These are phyloP conservation scores for Acleris holmiana DNA, from an alignment of 2,888 invertebrate genomes.

Conservation along the genomic window DNA sequence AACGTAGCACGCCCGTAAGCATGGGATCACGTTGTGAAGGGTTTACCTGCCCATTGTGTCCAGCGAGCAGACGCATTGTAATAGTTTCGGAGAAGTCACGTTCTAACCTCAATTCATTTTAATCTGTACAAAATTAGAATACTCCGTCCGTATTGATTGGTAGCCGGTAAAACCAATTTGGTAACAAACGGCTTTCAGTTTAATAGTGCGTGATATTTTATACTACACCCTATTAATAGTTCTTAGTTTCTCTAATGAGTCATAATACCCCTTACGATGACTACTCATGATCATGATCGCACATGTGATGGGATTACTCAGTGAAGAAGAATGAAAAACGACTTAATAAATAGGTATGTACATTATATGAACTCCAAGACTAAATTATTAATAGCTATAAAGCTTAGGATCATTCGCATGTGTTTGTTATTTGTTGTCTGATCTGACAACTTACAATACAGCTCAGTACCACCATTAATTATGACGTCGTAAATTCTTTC, in stretches of 20 bases:
- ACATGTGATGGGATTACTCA: slow-evolving; percentile 1
- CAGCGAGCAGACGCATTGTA: slow-evolving; percentile 37
- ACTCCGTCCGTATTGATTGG: slow-evolving; percentile 2
- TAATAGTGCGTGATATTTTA: background rate
- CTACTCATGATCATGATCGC: slow-evolving; percentile 4
- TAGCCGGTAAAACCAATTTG: slow-evolving; percentile 14
- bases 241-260: background rate
- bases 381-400: slow-evolving; percentile 12
- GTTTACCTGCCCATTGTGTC: slow-evolving; percentile 45
- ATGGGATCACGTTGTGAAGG: slow-evolving; percentile 33
- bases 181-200: slow-evolving; percentile 6
- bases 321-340: background rate
- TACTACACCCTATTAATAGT: background rate
- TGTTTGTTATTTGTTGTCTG: slow-evolving; percentile 13
- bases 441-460: background rate
- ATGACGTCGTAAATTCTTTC: no score
- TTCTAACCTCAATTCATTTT: slow-evolving; percentile 32
- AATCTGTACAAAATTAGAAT: slow-evolving; percentile 29
- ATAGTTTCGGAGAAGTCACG: slow-evolving; percentile 44
- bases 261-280: background rate
- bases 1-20: slow-evolving; percentile 26
- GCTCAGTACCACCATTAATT: no score
- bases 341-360: background rate
- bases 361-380: background rate
- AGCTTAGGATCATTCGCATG: slow-evolving; percentile 10